Percentiles rank a stretch among this genome's conserved stretches.
Conservation (phyloP, 2,113 vertebrate genomes). For the Hyaena hyaena region DNA sequence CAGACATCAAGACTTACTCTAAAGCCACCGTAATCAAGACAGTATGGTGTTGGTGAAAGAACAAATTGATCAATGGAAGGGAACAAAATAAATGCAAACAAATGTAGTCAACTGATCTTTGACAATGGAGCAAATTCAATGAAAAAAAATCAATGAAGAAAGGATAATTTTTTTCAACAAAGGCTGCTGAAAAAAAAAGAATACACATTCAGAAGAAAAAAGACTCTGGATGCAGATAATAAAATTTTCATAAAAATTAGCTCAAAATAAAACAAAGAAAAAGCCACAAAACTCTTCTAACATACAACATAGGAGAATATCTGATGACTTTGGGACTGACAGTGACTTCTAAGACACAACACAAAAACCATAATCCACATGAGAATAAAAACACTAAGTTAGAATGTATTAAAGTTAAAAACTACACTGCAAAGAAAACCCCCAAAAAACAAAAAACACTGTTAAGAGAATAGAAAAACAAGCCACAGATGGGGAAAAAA, state of each 20-base stretch:
- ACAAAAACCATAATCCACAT: neutral
- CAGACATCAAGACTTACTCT: neutral
- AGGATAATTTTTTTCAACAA: neutral
- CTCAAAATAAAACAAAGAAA: neutral
- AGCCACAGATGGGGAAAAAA: neutral
- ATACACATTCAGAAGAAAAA: neutral
- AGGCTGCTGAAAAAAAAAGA: neutral
- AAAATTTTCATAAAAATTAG: constrained; percentile 24
- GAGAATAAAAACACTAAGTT: neutral
- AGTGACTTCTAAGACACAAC: neutral
- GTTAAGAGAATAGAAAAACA: neutral
- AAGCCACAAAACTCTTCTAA: neutral
- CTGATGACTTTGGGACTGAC: neutral
- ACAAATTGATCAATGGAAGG: neutral
- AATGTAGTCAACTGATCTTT: neutral
- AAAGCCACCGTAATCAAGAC: neutral
- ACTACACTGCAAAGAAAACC: neutral
- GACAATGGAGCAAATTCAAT: neutral
- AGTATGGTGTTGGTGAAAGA: neutral
- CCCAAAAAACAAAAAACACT: no score
- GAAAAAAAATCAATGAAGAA: neutral
- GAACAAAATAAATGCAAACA: neutral
- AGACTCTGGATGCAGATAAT: neutral
- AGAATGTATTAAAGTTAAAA: neutral
- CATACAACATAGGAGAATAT: neutral